These are phyloP conservation scores for Crocidura indochinensis DNA, from an alignment of 2,797 vertebrate species.

Conservation along the genomic window DNA sequence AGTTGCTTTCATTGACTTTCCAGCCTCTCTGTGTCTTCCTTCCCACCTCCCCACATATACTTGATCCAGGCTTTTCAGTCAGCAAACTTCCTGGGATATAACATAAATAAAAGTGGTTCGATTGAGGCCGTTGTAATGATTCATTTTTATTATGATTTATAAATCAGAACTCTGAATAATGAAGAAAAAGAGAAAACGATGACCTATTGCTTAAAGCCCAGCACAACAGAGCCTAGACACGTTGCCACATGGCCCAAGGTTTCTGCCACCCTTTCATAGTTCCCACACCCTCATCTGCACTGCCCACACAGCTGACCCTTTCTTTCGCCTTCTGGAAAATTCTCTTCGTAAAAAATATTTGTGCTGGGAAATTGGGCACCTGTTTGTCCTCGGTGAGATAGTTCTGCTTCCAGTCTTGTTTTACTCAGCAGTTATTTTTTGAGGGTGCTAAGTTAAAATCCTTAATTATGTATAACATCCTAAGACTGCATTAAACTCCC, in stretches of 20 bases:
- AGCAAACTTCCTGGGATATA: slow-evolving; percentile 71
- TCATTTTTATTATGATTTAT: slow-evolving; percentile 72
- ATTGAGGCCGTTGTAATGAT: slow-evolving; percentile 62
- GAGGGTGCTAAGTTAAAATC: slow-evolving; percentile 14
- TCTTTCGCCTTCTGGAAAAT: slow-evolving; percentile 33
- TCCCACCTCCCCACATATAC: neutral
- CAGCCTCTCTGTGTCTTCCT: neutral
- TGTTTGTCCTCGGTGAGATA: slow-evolving; percentile 44
- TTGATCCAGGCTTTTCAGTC: slow-evolving; percentile 1
- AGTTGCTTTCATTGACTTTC: neutral
- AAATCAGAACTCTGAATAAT: slow-evolving; percentile 73
- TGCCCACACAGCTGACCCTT: slow-evolving; percentile 4
- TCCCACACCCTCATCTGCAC: neutral
- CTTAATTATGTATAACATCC: neutral
- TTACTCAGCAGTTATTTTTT: slow-evolving; percentile 17
- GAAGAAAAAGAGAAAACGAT: slow-evolving; percentile 38
- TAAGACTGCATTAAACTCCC: slow-evolving; percentile 56
- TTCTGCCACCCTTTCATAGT: neutral
- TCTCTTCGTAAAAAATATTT: neutral
- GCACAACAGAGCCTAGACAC: neutral
- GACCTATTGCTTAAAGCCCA: neutral
- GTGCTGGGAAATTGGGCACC: neutral
- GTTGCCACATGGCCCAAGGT: neutral
- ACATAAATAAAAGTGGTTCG: slow-evolving; percentile 76
- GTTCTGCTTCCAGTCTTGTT: neutral